Percentiles rank a stretch among this genome's conserved stretches.
Conservation (phyloP, 2,113 vertebrate genomes). For the Bubo bubo region DNA sequence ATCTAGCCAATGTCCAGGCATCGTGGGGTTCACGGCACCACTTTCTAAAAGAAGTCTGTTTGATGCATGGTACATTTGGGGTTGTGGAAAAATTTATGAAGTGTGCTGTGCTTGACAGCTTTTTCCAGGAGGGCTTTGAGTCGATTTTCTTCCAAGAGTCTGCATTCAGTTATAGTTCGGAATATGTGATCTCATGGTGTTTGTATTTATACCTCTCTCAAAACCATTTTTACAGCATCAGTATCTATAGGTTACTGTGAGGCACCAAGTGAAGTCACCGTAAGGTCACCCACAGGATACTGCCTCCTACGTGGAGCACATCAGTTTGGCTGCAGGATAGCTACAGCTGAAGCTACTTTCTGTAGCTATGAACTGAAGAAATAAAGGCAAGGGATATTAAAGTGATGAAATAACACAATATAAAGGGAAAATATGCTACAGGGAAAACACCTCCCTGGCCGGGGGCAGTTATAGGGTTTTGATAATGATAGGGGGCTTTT, state of each 20-base stretch:
- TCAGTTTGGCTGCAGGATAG: conserved; percentile 7
- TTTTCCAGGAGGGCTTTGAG: conserved; percentile 70
- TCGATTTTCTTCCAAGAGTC: conserved; percentile 75
- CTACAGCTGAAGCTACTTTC: not conserved
- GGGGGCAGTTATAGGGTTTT: not conserved
- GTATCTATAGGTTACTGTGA: conserved; percentile 53
- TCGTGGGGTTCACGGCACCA: not conserved
- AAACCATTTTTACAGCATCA: conserved; percentile 56
- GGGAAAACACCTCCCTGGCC: not conserved
- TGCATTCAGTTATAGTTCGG: conserved; percentile 68
- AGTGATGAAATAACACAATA: conserved; percentile 33
- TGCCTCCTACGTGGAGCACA: conserved; percentile 20
- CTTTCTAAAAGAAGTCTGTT: conserved; percentile 13
- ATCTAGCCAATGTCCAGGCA: not conserved
- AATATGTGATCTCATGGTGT: conserved; percentile 78
- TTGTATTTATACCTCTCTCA: conserved; percentile 73
- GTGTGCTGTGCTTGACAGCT: conserved; percentile 52
- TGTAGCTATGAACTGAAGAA: conserved; percentile 33
- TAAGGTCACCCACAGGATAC: conserved; percentile 32
- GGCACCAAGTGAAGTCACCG: not conserved
- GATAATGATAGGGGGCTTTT: not conserved
- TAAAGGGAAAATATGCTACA: not conserved
- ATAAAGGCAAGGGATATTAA: not conserved
- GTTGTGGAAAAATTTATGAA: conserved; percentile 71
- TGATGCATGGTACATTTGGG: conserved; percentile 41